phyloP scores from a whole-genome alignment of 2,888 invertebrate genomes.

The Drosophila melanosoma region DNA sequence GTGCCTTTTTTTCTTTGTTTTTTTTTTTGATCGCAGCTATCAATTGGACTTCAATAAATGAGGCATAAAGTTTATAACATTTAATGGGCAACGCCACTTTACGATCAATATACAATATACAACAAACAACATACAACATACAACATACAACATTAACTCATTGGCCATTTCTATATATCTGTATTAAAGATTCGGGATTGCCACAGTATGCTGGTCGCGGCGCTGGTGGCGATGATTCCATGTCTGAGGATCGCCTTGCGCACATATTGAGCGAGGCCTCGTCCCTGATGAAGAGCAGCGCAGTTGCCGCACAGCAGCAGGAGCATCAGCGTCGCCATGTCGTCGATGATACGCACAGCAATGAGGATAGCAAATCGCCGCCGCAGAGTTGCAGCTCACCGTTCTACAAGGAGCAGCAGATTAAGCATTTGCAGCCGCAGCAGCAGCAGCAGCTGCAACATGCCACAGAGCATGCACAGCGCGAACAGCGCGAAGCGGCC shows the following conservation, averaged over 20 bases:
- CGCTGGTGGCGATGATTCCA: slow-evolving; percentile 90
- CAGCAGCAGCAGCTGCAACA: slow-evolving; percentile 90
- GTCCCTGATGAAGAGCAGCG: slow-evolving; percentile 90
- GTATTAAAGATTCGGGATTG: slow-evolving; percentile 89
- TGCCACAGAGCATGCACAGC: slow-evolving; percentile 84
- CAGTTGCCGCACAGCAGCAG: slow-evolving; percentile 85
- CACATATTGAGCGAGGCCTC: slow-evolving; percentile 97
- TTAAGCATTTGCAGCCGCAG: slow-evolving; percentile 81
- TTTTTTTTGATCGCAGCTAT: slow-evolving; percentile 28
- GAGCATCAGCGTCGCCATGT: slow-evolving; percentile 78
- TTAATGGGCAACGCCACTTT: slow-evolving; percentile 79
- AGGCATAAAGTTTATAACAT: slow-evolving; percentile 76
- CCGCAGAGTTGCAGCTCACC: slow-evolving; percentile 93
- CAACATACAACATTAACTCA: slow-evolving; percentile 22
- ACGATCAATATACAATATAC: slow-evolving; percentile 60
- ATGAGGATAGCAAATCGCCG: slow-evolving; percentile 93
- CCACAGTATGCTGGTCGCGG: slow-evolving; percentile 92
- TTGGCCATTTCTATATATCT: background rate
- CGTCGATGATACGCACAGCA: slow-evolving; percentile 89
- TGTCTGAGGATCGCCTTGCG: slow-evolving; percentile 96
- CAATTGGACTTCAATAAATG: slow-evolving; percentile 63
- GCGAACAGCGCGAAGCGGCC: slow-evolving; percentile 83
- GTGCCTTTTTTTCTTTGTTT: background rate
- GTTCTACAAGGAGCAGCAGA: slow-evolving; percentile 88
- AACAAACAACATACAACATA: background rate